A percentile compares a stretch with the other conserved stretches of the same genome.
These are phyloP conservation scores for Prionailurus bengalensis DNA, from an alignment of 2,113 vertebrate species.

Conservation along the genomic window DNA sequence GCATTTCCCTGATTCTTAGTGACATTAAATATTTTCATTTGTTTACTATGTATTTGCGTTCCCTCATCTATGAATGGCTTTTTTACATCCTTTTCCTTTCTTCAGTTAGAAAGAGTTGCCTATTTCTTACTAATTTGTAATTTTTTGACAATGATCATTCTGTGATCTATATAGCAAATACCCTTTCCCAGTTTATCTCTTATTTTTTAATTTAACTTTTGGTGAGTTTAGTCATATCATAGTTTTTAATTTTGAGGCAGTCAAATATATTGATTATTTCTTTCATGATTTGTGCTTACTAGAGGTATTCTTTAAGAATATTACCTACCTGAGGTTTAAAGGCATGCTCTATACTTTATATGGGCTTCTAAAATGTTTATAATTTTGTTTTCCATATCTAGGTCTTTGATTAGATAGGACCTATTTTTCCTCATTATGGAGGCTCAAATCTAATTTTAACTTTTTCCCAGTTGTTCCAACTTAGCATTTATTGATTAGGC, in stretches of 20 bases:
- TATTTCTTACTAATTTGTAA: slow-evolving; percentile 1
- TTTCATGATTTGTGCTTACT: background rate
- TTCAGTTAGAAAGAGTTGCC: background rate
- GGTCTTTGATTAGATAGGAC: background rate
- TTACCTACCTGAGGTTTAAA: background rate
- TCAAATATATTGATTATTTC: background rate
- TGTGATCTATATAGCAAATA: background rate
- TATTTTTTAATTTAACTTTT: slow-evolving; percentile 42
- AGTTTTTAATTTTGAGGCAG: slow-evolving; percentile 6
- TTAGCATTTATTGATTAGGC: background rate
- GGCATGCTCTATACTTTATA: background rate
- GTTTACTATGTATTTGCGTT: background rate
- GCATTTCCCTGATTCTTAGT: background rate
- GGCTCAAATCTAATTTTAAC: background rate
- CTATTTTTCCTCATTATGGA: background rate
- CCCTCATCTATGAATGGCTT: background rate
- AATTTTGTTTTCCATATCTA: background rate
- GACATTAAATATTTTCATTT: slow-evolving; percentile 13
- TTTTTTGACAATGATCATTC: background rate
- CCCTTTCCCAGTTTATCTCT: background rate
- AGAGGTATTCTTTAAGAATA: background rate
- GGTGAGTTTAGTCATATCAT: slow-evolving; percentile 6
- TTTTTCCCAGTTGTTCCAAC: background rate
- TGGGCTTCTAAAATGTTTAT: background rate
- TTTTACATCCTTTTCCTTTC: slow-evolving; percentile 11